Evolutionary conservation across 1,140 invertebrate species (phyloP), one percentile per base, ranked within the genome.

Genomic region (Drosophila ananassae): DNA sequence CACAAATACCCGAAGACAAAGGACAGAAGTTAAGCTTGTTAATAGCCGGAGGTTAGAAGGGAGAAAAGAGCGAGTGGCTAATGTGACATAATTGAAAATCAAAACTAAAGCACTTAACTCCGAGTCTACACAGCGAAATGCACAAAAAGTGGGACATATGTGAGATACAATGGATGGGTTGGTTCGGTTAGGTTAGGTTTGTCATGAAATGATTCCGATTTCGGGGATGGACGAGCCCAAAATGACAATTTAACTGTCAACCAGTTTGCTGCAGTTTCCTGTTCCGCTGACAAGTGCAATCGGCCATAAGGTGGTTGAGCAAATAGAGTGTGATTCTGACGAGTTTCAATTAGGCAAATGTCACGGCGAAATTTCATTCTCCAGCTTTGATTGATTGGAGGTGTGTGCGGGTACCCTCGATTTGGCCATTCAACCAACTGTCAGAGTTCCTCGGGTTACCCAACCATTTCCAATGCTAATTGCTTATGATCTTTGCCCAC

Each of bases 81-180:
- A 90, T 90, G 87, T 90, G 87, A 90, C 87, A 90, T 90, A 90
- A 90, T 90, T 90, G 87, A 90, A 90, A 90, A 87, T 82, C 81
- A 90, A 90, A 90, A 90, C 87, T 83, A 87, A 90, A 87, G 87
- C 87, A 90, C 87, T 90, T 90, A 87, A 90, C 87, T 79, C 69
- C 69, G 78, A 48, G 37, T 79, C 71, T 66, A 61, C 69, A 64
- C 72, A 48, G 55, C 55, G 52, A 90, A 89, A 73, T 74, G 82
- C 73, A 90, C 76, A 89, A 89, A 89, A 90, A 89, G 77, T 73
- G 76, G 71, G 79, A 77, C 84, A 89, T 89, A 89, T 89, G 84
- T 73, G 83, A 60, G 54, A 34, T 57, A 41, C 48, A 37, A 30
- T n/a, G 30, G 53, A 39, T 44, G 51, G 22, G 30, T 39, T 24